Base-by-base conservation (phyloP, 2,797 vertebrate genomes). In the Halcyon badia region DNA sequence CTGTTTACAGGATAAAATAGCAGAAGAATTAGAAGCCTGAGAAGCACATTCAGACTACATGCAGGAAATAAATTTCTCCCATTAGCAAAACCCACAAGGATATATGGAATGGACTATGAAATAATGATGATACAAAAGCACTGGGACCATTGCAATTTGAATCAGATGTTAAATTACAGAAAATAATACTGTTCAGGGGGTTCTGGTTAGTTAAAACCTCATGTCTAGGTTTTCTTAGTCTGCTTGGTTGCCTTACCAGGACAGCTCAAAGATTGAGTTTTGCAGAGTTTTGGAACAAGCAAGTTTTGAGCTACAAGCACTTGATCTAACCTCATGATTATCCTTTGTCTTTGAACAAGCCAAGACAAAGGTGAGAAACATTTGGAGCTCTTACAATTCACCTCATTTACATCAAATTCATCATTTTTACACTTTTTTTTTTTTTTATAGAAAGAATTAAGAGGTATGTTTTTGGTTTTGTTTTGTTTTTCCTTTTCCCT, bases 41-140 rank as follows among this genome's bases (percentile, higher is more conserved):
- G 68, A 39, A 62, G 17, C 41, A 68, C 39, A 35, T 65, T 73
- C 33, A 73, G 66, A 68, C 37, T 16, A 90, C 31, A 58, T 58
- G 21, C 13, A 56, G 11, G 6, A 91, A 68, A 60, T 11, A 64
- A 18, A 1, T 6, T 84, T 61, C 73, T 72, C 28, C 30, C 62
- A 2, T 2, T 25, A 9, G 18, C 10, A 39, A 69, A 56, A 51
- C 0, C 6, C 14, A 8, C 3, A 51, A 73, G 10, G 28, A 21
- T 70, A 3, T n/a, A 7, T 28, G 15, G 33, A 52, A 61, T 13
- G 14, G 30, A 18, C 30, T 71, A 13, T 21, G 49, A 85, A 54
- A 64, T 31, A 4, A n/a, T 13, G 37, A 30, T 4, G 15, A 14
- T 10, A 28, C 7, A 35, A 65, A 64, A 84, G 21, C 10, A 62